Evolutionary conservation across 2,113 vertebrate species (phyloP).

Genomic region (Crotalus horridus): DNA sequence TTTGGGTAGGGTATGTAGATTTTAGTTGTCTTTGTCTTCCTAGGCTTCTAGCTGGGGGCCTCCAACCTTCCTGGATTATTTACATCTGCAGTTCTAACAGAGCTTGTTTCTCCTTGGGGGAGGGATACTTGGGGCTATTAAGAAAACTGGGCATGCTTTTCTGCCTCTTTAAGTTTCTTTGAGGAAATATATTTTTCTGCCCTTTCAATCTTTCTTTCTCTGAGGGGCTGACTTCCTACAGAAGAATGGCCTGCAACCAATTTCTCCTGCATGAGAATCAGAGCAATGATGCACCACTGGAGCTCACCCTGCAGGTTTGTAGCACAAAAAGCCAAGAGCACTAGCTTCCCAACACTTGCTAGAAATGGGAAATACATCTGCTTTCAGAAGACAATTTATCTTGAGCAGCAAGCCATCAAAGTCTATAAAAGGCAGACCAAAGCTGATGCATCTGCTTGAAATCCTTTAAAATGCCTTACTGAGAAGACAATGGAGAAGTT

Average conservation of each 20-base stretch:
- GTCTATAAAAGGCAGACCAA: background rate
- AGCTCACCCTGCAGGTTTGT: background rate
- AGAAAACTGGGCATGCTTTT: no score
- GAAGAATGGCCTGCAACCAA: background rate
- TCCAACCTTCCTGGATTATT: no score
- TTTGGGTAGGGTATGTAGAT: no score
- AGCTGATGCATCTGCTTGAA: background rate
- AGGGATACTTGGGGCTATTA: no score
- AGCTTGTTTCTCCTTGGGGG: no score
- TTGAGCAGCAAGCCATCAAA: background rate
- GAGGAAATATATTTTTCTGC: no score
- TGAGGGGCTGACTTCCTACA: no score
- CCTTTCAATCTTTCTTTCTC: no score
- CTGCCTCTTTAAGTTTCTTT: no score
- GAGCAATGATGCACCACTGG: constrained; percentile 15
- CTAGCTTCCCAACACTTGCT: constrained; percentile 9
- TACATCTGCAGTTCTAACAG: no score
- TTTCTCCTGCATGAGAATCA: background rate
- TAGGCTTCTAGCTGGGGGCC: no score
- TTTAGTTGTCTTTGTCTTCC: no score
- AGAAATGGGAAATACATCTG: constrained; percentile 36
- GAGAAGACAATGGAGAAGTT: constrained; percentile 36
- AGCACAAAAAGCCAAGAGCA: background rate
- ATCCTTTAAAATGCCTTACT: constrained; percentile 36
- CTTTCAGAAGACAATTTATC: constrained; percentile 12